Evolutionary conservation across 2,888 invertebrate species (phyloP), one percentile per base, ranked within the genome.

Genomic region (Portevinia maculata): DNA sequence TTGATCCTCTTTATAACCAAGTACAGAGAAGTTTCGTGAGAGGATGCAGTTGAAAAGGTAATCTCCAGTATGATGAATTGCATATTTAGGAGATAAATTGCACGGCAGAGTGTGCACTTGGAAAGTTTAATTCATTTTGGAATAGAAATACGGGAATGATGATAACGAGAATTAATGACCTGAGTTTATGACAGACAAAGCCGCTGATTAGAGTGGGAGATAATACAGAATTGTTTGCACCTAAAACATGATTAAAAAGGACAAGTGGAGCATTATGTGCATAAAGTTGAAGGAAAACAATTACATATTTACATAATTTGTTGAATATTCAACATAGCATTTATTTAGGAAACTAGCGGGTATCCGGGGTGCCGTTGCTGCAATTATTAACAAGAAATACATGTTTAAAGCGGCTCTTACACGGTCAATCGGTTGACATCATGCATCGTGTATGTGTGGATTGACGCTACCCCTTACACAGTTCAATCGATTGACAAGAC

Each of bases 31-130:
- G 11, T 11, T 30, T 15, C 59, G 30, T n/a, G 15, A 41, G 28
- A 30, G 15, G 44, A 44, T 60, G 21, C 9, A 62, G 62, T 46
- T 46, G 62, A 59, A 59, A 41, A 19, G 21, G 46, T 62, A 62
- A 48, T 48, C 34, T 8, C 19, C 19, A 46, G 13, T 34, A 21
- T 28, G n/a, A n/a, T n/a, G n/a, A 62, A 19, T 34, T 41, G 41
- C 41, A 30, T 19, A 32, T 60, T 30, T 32, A 21, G 46, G 15
- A 9, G 32, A 44, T 30, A 9, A 34, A 17, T 30, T 46, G 9
- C 17, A n/a, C 15, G 41, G 24, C 24, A 24, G 24, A 24, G 15
- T 11, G 57, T 9, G 9, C 13, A 28, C 28, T 41, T 28, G 8
- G 15, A 17, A 6, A 15, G 41, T 41, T 28, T 15, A 37, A 39